Conservation (phyloP, 2,797 vertebrate genomes). For the Distichodus sexfasciatus region DNA sequence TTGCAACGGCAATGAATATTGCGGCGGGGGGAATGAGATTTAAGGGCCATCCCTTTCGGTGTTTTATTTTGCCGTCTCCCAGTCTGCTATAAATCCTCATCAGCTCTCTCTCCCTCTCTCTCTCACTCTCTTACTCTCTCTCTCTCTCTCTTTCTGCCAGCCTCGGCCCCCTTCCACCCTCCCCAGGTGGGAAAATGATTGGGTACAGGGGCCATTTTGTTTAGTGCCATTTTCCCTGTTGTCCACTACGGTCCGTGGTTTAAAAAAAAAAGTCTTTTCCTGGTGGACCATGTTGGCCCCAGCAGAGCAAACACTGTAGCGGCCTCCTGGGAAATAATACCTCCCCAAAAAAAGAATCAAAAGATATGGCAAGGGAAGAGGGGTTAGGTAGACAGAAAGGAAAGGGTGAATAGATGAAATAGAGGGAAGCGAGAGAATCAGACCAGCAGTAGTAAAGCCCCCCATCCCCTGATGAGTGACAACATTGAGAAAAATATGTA, state of each 20-base stretch:
- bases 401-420: conserved; percentile 30
- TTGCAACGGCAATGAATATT: conserved; percentile 81
- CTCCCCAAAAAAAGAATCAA: conserved; percentile 19
- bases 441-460: conserved; percentile 61
- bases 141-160: conserved; percentile 17
- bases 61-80: conserved; percentile 79
- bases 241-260: conserved; percentile 71
- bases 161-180: conserved; percentile 50
- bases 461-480: conserved; percentile 73
- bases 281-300: conserved; percentile 55
- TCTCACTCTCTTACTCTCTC: background rate
- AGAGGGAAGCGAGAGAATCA: conserved; percentile 55
- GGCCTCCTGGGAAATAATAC: conserved; percentile 71
- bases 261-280: conserved; percentile 60
- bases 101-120: conserved; percentile 27
- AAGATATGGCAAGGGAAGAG: conserved; percentile 51
- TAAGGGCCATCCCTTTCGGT: conserved; percentile 78
- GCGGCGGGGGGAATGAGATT: conserved; percentile 73
- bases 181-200: conserved; percentile 81
- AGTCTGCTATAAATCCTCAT: conserved; percentile 81
- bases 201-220: conserved; percentile 77
- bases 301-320: conserved; percentile 60
- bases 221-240: conserved; percentile 72
- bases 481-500: conserved; percentile 80
- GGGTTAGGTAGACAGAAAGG: conserved; percentile 46